Base-by-base conservation (phyloP, 2,797 vertebrate species). In the Erethizon dorsatum region DNA sequence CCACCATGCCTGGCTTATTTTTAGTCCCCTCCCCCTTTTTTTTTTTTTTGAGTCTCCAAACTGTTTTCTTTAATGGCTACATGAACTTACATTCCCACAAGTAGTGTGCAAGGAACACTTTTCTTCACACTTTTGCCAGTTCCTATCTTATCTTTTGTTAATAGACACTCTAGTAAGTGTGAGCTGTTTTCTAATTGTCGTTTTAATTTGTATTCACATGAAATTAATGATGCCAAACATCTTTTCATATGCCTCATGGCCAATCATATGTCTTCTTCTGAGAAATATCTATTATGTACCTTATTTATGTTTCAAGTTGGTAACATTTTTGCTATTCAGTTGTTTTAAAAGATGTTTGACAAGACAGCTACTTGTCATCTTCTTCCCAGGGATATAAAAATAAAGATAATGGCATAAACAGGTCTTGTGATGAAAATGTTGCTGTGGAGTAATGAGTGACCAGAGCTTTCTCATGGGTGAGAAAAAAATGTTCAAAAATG, bases 391-490 rank as follows among this genome's bases (percentile, higher is more conserved):
- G 71, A 59, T 41, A 18, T 18, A 83, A n/a, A 88, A 79, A 57
- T 92, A n/a, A 78, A 84, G 95, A 59, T 77, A 50, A 84, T 59
- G 41, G 57, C 11, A 73, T 52, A 52, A 80, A 59, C 33, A 52
- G 5, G 5, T 95, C 89, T 84, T 63, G 52, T 56, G 45, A 89
- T 65, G 50, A 85, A 91, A 86, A 92, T 83, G 26, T 86, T 75
- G 31, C 63, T 71, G 12, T 45, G 5, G 67, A 37, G 22, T 71
- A 83, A 54, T 89, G 33, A 78, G 52, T 91, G 77, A 98, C 97
- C 93, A 96, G 96, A 96, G 92, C 97, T 98, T 97, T 98, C 97
- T 93, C 97, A 97, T 97, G 89, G 84, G 75, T 10, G 89, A 96
- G 45, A 95, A 97, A n/a, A 67, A 98, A 98, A 83, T 41, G 26